These are phyloP conservation scores for Latrodectus elegans DNA, from an alignment of 2,888 invertebrate species.

Conservation along the genomic window DNA sequence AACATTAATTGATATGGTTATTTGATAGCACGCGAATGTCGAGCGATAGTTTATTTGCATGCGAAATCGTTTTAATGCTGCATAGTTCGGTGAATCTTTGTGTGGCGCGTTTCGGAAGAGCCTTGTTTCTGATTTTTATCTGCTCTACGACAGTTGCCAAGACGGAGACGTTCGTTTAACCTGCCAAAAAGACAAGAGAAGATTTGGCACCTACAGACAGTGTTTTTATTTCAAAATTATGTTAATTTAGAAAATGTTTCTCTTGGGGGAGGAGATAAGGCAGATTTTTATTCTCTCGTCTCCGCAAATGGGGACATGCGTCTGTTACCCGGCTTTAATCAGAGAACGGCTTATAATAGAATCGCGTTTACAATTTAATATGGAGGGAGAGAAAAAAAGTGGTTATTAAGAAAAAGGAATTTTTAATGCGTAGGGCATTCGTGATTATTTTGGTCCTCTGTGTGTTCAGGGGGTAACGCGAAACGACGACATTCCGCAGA, in stretches of 20 bases:
- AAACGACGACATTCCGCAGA: too few relatives aligned
- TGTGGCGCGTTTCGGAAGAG: not conserved
- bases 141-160: not conserved
- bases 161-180: not conserved
- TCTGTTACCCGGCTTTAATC: not conserved
- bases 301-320: conserved; percentile 42
- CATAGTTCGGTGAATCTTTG: not conserved
- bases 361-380: not conserved
- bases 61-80: too few relatives aligned
- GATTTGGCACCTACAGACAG: not conserved
- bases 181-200: conserved; percentile 1
- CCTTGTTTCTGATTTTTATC: not conserved
- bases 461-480: too few relatives aligned
- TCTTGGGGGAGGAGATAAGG: not conserved
- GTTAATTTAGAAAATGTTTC: conserved; percentile 5
- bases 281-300: conserved; percentile 1
- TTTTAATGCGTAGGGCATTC: too few relatives aligned
- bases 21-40: too few relatives aligned
- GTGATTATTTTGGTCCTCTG: too few relatives aligned
- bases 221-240: conserved; percentile 5
- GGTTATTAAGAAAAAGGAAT: not conserved
- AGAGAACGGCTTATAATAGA: conserved; percentile 5
- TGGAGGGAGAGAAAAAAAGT: not conserved
- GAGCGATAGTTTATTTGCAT: too few relatives aligned
- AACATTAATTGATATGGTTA: too few relatives aligned